Base-by-base conservation (phyloP, 2,888 invertebrate genomes). In the Adela reaumurella region DNA sequence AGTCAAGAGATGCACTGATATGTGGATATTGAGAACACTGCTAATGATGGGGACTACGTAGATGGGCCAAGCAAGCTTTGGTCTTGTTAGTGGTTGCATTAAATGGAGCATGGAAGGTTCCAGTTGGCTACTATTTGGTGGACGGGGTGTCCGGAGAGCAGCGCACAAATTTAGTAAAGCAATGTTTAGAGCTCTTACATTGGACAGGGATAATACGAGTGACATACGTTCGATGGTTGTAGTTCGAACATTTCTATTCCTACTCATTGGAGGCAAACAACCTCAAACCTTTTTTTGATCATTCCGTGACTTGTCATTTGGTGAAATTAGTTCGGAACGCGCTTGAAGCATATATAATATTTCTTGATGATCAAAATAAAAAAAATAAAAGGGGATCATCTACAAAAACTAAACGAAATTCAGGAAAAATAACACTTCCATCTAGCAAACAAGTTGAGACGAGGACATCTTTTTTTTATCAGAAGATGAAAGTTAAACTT, bases 51-150 rank as follows among this genome's bases (percentile, higher is more conserved):
- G 8, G 24, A 24, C 8, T 24, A 24, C 8, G 4, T 24, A 8
- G 4, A 8, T 24, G 24, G 8, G 24, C 24, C 47, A 58, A 54
- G 46, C 56, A 58, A 48, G 61, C 57, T 4, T 55, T 60, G 49
- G 60, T 60, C 16, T 52, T 59, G 19, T 54, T 62, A 54, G 47
- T 57, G 6, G 53, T 51, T 46, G 47, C 51, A 41, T 43, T 60
- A 44, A 60, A 61, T 52, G 53, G 54, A 16, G 16, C 45, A 17
- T 61, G 58, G 56, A 60, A 60, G 50, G 50, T 60, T 18, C 61
- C 60, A 17, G 44, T 59, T n/a, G 59, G 58, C 3, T 61, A 61
- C 53, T 60, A 59, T 54, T 56, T 60, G 42, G 52, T 56, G 18
- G 51, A 56, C 51, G 54, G 58, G 14, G 47, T 62, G 46, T 53